Conservation (phyloP, 37 sponge, comb jelly and placozoan species). For the Oopsacas minuta region DNA sequence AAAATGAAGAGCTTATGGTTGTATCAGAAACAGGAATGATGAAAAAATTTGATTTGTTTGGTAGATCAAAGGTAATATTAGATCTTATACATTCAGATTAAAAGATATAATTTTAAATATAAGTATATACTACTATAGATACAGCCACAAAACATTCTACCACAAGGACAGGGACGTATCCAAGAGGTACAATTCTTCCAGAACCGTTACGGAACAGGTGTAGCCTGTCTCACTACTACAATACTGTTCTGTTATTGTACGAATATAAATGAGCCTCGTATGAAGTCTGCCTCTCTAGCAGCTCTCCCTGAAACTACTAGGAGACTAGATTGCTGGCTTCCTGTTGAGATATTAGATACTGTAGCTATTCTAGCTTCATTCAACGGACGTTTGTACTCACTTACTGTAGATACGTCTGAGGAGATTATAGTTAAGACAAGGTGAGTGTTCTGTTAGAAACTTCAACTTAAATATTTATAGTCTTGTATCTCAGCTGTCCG, state of each 20-base stretch:
- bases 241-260: not conserved
- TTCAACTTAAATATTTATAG: not conserved
- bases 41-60: not conserved
- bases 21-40: not conserved
- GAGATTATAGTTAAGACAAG: constrained; percentile 14
- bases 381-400: not conserved
- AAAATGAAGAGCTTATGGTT: not conserved
- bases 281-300: not conserved
- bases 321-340: not conserved
- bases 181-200: not conserved
- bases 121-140: not conserved
- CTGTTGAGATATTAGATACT: not conserved
- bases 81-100: too few relatives aligned
- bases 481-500: not conserved
- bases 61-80: not conserved
- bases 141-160: not conserved
- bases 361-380: not conserved
- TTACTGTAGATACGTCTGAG: not conserved
- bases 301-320: not conserved
- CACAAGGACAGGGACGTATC: not conserved
- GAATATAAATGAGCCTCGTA: not conserved
- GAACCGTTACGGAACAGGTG: not conserved
- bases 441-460: not conserved
- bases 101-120: too few relatives aligned
- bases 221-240: not conserved